Percentiles rank a stretch among this genome's conserved stretches.
These are phyloP conservation scores for Enteromius anoplus DNA, from an alignment of 2,797 vertebrate species.

Conservation along the genomic window DNA sequence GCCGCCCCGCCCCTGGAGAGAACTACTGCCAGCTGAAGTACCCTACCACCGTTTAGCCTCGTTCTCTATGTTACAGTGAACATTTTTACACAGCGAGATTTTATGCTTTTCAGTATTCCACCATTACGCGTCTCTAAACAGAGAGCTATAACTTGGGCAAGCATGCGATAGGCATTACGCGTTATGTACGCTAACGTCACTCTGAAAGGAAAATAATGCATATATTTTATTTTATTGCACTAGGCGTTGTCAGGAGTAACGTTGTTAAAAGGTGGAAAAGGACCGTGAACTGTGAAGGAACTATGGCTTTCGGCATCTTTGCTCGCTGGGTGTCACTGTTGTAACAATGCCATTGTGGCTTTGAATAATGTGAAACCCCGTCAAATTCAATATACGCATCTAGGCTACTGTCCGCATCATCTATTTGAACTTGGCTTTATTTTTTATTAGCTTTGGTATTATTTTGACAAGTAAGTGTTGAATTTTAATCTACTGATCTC, in stretches of 20 bases:
- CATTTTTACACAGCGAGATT: background rate
- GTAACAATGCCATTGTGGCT: conserved; percentile 61
- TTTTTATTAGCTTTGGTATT: background rate
- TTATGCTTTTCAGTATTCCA: background rate
- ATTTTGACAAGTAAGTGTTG: conserved; percentile 1
- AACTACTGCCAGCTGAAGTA: conserved; percentile 15
- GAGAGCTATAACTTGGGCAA: background rate
- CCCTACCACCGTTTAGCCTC: background rate
- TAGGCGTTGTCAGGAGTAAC: background rate
- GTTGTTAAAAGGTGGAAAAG: background rate
- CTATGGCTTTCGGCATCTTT: conserved; percentile 28
- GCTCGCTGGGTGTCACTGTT: conserved; percentile 79
- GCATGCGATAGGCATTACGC: background rate
- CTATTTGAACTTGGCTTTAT: background rate
- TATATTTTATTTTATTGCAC: background rate
- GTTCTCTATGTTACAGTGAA: background rate
- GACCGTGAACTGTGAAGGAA: background rate
- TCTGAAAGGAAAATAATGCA: background rate
- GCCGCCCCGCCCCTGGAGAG: conserved; percentile 62
- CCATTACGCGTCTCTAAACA: background rate
- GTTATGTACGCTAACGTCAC: too few species aligned
- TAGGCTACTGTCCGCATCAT: background rate
- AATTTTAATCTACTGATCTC: background rate
- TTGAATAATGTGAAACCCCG: background rate
- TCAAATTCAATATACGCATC: background rate